phyloP scores from a whole-genome alignment of 2,113 vertebrate species.

The Manacus vitellinus region DNA sequence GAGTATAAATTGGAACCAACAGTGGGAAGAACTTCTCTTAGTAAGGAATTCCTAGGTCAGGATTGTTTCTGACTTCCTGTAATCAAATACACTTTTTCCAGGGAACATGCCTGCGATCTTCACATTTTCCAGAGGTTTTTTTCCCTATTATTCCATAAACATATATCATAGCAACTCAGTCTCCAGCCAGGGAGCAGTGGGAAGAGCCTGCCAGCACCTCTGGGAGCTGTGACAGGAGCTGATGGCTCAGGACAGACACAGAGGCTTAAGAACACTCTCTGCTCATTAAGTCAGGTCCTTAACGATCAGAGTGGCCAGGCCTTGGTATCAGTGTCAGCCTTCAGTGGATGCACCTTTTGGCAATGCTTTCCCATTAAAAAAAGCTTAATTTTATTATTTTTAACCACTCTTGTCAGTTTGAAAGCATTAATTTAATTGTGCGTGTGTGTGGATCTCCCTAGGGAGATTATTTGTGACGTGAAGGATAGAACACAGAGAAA shows the following conservation, averaged over 20 bases:
- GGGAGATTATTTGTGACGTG: conserved; percentile 35
- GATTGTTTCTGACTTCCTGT: neutral
- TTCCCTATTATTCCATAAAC: neutral
- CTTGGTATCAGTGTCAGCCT: neutral
- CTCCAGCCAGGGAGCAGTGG: neutral
- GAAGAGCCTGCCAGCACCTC: neutral
- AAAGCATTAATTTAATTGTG: conserved; percentile 44
- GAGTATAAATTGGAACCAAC: neutral
- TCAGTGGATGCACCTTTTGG: neutral
- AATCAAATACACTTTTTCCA: neutral
- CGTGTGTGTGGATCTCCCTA: neutral
- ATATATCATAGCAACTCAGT: neutral
- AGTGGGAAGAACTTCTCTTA: neutral
- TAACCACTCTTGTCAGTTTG: conserved; percentile 18
- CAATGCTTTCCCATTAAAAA: neutral
- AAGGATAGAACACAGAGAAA: conserved; percentile 2
- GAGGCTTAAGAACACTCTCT: neutral
- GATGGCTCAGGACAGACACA: neutral
- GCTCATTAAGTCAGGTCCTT: neutral
- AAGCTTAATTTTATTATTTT: conserved; percentile 42
- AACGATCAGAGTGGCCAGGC: neutral
- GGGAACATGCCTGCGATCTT: neutral
- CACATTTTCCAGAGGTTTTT: conserved; percentile 18
- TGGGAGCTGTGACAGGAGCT: neutral
- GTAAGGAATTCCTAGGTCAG: neutral